Evolutionary conservation across 1,140 invertebrate genomes (phyloP).

Genomic region (Heliconius hermathena): DNA sequence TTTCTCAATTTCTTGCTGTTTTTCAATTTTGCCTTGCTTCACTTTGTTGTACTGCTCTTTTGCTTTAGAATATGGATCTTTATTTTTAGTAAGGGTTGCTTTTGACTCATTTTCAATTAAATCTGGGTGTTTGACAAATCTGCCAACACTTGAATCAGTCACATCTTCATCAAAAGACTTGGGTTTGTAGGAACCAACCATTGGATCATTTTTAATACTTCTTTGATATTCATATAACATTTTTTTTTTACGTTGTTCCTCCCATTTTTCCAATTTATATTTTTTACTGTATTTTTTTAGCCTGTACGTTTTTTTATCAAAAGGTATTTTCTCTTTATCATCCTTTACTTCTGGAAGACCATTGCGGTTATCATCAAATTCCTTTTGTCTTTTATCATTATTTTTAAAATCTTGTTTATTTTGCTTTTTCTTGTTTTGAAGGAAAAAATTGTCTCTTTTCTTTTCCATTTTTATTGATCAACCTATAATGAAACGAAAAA

Average conservation of each 20-base stretch:
- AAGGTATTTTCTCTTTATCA: constrained; percentile 74
- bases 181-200: constrained; percentile 61
- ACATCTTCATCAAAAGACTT: constrained; percentile 68
- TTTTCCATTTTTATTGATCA: constrained; percentile 60
- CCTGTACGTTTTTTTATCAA: constrained; percentile 85
- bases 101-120: constrained; percentile 55
- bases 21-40: constrained; percentile 82
- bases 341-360: constrained; percentile 40
- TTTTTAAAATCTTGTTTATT: constrained; percentile 39
- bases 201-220: constrained; percentile 78
- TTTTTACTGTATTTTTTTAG: constrained; percentile 86
- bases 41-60: constrained; percentile 82
- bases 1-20: constrained; percentile 76
- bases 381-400: constrained; percentile 50
- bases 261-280: constrained; percentile 85
- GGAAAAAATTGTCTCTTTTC: constrained; percentile 64
- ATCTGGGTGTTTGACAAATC: constrained; percentile 77
- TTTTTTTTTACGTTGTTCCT: constrained; percentile 83
- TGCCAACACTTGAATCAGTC: constrained; percentile 55
- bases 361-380: constrained; percentile 52
- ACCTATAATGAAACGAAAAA: constrained; percentile 78
- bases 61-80: constrained; percentile 79
- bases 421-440: constrained; percentile 46
- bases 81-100: constrained; percentile 42
- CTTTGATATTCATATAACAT: constrained; percentile 82